Evolutionary conservation across 2,797 vertebrate species (phyloP), one percentile per base, ranked within the genome.

Genomic region (Sparidentex hasta): DNA sequence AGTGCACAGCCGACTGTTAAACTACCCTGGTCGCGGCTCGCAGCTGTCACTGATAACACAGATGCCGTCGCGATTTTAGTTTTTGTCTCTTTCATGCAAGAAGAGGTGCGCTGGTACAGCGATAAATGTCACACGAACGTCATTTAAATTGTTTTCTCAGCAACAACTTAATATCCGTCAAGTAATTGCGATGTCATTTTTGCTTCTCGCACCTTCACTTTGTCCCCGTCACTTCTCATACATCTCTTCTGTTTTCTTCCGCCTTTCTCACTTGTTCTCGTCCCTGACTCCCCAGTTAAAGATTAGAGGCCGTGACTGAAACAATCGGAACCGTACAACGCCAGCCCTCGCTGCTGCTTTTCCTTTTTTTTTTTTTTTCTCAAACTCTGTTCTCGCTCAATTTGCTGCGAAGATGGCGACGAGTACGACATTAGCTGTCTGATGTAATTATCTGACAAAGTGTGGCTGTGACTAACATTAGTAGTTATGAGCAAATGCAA

Each of bases 241-340:
- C 43, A 20, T 72, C 38, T 21, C 64, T n/a, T 56, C 17, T 21
- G 16, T 65, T 61, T 52, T 7, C 50, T 69, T 52, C 50, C 1
- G 14, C 56, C 50, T 51, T n/a, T 41, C 70, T 84, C 21, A 1
- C 47, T 48, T 11, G 5, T 0, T 29, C 61, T 58, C 65, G 54
- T 64, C 17, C 73, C 73, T 0, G 11, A 23, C 58, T 73, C 61
- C 58, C 17, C 23, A n/a, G 65, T 72, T 67, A 64, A 81, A 27
- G 27, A 27, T 27, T 27, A 27, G 27, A 27, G 27, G 27, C 27
- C 27, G 3, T 0, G 27, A 27, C 27, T 27, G 27, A 27, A 4
- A 27, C 27, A 27, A 27, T 27, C 27, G 64, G 77, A 73, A 27
- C 51, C 21, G 16, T 67, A 71, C 47, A 38, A 9, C 1, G 2